Percentiles rank a stretch among this genome's conserved stretches.
Conservation (phyloP, 2,797 vertebrate species). For the Rhyacichthys aspro region DNA sequence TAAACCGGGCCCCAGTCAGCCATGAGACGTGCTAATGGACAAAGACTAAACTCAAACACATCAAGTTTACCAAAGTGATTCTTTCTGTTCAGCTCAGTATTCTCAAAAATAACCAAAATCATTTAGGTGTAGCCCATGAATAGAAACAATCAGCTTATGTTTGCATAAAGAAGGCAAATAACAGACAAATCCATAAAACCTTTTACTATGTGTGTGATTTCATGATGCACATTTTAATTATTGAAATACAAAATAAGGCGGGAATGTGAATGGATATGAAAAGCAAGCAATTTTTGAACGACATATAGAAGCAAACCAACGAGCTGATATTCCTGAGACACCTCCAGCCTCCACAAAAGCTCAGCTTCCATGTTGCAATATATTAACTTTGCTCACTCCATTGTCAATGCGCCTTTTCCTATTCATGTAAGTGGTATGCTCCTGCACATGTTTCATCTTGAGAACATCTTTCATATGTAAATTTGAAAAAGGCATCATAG, state of each 20-base stretch:
- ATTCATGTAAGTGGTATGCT: background rate
- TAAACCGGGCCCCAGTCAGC: slow-evolving; percentile 64
- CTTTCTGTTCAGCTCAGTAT: slow-evolving; percentile 50
- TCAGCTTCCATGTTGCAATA: too few relatives aligned
- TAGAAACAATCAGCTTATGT: slow-evolving; percentile 19
- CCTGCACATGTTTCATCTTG: background rate
- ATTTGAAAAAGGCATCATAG: background rate
- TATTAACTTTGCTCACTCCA: too few relatives aligned
- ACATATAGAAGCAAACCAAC: too few relatives aligned
- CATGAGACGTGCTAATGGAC: slow-evolving; percentile 62
- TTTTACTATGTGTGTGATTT: too few relatives aligned
- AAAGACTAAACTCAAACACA: slow-evolving; percentile 74
- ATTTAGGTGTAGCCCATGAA: slow-evolving; percentile 25
- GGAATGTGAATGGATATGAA: too few relatives aligned
- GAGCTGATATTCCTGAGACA: too few relatives aligned
- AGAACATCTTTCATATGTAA: slow-evolving; percentile 7
- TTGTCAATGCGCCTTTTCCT: too few relatives aligned
- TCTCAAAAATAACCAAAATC: slow-evolving; percentile 47
- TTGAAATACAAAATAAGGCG: too few relatives aligned
- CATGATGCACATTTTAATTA: too few relatives aligned
- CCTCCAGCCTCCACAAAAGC: background rate
- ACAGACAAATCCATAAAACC: background rate
- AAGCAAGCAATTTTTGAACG: too few relatives aligned
- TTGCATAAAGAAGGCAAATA: slow-evolving; percentile 18
- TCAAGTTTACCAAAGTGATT: slow-evolving; percentile 68